Base-by-base conservation (phyloP, 2,888 invertebrate genomes). In the Eubasilissa splendida region DNA sequence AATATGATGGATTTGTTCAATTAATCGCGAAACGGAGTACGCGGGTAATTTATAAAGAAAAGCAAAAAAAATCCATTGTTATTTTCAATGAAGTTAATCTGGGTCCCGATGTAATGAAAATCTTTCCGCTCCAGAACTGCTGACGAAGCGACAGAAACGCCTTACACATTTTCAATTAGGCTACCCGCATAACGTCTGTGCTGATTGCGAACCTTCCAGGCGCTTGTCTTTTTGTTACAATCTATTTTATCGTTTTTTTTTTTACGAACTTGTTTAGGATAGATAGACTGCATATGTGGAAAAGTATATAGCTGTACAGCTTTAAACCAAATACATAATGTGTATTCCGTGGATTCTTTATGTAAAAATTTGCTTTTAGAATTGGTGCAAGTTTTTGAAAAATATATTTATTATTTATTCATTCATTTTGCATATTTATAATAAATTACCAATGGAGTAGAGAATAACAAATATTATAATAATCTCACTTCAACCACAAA, bases 101-200 rank as follows among this genome's bases (percentile, higher is more conserved):
- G 54, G 54, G 9, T 14, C 14, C 71, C 22, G 22, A 54, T 10
- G 56, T 22, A 54, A 56, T 53, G 56, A 54, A 71, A 71, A 54
- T 33, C 54, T 54, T n/a, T 71, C 54, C 31, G 10, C 52, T 56
- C 71, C 31, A 56, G 56, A 71, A 54, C 22, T 31, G 71, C 71
- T 71, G 71, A 71, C 71, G 42, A 54, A 22, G 71, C 68, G 68
- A 9, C 71, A 31, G 56, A 14, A 33, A 22, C 56, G 71, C 71
- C 54, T 71, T 31, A 54, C 71, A 71, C 71, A 71, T 56, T 71
- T 71, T 71, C 71, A 71, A 71, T 71, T 71, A 71, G 71, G 52
- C 53, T 22, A 22, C 60, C 77, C 78, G 58, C 70, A 56, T 65
- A 68, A 52, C 10, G 1, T n/a, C 22, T 10, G 68, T 68, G 68